These are phyloP conservation scores for Scaptodrosophila latifasciaeformis DNA, from an alignment of 2,888 invertebrate genomes.

Conservation along the genomic window DNA sequence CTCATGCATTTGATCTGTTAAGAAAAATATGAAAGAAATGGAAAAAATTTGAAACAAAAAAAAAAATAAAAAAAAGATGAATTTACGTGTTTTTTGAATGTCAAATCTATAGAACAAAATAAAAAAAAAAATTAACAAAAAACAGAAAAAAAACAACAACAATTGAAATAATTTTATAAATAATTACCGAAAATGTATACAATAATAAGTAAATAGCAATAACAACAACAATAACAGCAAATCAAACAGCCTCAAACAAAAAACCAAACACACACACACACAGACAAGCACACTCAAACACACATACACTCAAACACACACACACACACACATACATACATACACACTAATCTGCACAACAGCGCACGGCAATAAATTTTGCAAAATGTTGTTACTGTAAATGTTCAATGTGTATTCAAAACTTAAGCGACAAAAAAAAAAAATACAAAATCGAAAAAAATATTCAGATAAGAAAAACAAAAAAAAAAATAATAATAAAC, in stretches of 20 bases:
- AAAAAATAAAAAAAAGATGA: background rate
- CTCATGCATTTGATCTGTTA: no score
- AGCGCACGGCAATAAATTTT: background rate
- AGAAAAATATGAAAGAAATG: no score
- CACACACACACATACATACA: background rate
- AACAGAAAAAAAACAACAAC: constrained; percentile 4
- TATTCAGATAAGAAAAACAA: constrained; percentile 3
- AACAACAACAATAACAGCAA: no score
- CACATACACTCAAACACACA: background rate
- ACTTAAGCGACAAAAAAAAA: constrained; percentile 4
- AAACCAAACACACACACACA: background rate
- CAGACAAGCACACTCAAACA: background rate
- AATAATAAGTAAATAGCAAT: no score
- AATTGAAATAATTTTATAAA: background rate
- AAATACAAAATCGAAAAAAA: background rate
- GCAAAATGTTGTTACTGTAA: constrained; percentile 4
- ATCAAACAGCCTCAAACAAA: background rate
- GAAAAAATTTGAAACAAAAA: no score
- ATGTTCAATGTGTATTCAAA: constrained; percentile 1
- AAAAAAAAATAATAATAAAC: background rate
- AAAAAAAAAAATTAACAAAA: constrained; percentile 24
- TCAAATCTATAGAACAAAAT: background rate
- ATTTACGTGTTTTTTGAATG: background rate
- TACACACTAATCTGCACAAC: background rate
- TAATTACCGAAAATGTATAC: no score